Percentiles rank a stretch among this genome's conserved stretches.
Conservation (phyloP, 2,113 vertebrate species). For the Cephalopterus ornatus region DNA sequence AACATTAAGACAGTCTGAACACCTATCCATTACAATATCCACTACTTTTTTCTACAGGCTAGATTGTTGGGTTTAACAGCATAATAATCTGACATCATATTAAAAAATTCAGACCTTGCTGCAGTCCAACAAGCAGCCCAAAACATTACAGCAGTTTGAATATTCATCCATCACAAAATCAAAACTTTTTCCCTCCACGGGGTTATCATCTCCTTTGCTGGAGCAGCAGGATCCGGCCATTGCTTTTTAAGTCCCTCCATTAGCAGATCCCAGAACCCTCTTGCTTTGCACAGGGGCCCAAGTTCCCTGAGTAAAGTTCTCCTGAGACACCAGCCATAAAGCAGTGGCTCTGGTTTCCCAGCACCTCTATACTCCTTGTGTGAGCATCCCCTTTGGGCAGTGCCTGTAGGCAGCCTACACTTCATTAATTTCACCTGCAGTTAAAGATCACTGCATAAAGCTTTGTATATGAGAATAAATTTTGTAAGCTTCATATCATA, state of each 20-base stretch:
- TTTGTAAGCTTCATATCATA: not conserved
- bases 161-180: not conserved
- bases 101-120: not conserved
- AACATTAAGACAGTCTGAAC: not conserved
- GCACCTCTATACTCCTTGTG: not conserved
- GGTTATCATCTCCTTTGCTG: not conserved
- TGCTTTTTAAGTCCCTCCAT: fast-evolving
- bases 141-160: not conserved
- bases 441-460: not conserved
- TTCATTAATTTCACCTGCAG: not conserved
- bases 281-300: not conserved
- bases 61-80: not conserved
- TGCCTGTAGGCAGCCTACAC: not conserved
- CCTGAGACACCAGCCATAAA: not conserved
- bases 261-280: not conserved
- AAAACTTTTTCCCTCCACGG: not conserved
- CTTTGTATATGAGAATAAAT: not conserved
- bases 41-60: not conserved
- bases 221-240: fast-evolving
- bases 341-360: not conserved
- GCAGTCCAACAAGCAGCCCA: not conserved
- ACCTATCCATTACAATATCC: not conserved
- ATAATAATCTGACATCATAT: not conserved
- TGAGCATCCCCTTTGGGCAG: not conserved
- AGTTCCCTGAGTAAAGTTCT: not conserved